Evolutionary conservation across 1,140 invertebrate species (phyloP).

Genomic region (Chironomus tepperi): DNA sequence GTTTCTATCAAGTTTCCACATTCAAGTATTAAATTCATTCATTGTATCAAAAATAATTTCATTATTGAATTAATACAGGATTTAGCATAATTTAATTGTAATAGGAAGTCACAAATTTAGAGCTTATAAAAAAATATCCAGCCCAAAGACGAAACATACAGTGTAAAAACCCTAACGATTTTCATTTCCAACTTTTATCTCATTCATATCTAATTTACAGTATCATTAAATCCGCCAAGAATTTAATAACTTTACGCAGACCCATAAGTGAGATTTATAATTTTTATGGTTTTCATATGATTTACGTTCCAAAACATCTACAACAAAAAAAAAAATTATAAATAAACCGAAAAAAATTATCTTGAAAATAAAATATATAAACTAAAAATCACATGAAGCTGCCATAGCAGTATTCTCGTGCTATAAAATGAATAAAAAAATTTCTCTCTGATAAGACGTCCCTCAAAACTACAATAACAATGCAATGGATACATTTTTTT

Average conservation of each 20-base stretch:
- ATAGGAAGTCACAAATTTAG: too few species aligned
- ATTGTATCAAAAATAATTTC: too few species aligned
- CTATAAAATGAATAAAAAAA: neutral
- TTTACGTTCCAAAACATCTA: neutral
- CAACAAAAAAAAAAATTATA: too few species aligned
- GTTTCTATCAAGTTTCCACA: too few species aligned
- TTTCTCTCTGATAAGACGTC: neutral
- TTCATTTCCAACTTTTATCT: neutral
- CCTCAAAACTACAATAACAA: neutral
- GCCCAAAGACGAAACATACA: too few species aligned
- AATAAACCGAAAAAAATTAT: too few species aligned
- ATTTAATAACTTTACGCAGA: neutral
- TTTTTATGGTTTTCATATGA: neutral
- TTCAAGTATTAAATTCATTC: too few species aligned
- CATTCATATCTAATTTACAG: neutral
- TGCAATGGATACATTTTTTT: neutral
- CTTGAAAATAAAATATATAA: neutral
- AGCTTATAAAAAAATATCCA: too few species aligned
- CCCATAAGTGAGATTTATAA: neutral
- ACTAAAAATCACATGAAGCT: neutral
- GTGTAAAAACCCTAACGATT: too few species aligned
- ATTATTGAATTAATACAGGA: too few species aligned
- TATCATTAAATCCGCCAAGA: neutral
- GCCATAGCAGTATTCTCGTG: neutral
- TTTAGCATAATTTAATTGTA: too few species aligned